Evolutionary conservation across 1,140 invertebrate genomes (phyloP).

Genomic region (Drosophila willistoni): DNA sequence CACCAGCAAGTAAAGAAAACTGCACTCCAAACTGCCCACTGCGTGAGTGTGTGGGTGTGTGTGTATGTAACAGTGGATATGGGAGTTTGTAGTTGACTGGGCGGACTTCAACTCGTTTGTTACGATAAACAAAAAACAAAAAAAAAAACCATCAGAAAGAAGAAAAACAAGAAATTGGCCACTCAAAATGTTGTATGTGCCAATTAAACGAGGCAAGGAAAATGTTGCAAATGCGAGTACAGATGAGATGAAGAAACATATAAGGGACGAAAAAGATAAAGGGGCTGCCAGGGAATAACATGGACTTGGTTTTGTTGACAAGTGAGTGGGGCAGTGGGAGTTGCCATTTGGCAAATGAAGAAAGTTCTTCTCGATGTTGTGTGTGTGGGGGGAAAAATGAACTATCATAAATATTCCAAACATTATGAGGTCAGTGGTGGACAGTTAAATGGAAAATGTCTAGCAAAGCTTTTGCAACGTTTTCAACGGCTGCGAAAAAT

Average conservation of each 20-base stretch:
- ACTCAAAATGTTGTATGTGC: conserved; percentile 70
- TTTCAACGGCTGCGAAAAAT: too few relatives aligned
- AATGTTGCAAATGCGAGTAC: conserved; percentile 69
- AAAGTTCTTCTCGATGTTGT: not conserved
- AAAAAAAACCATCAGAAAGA: conserved; percentile 19
- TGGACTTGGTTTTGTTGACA: conserved; percentile 31
- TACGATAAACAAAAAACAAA: conserved; percentile 8
- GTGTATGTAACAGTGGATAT: conserved; percentile 7
- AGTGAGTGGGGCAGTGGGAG: conserved; percentile 38
- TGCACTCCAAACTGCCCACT: conserved; percentile 65
- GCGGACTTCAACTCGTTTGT: conserved; percentile 15
- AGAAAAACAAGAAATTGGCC: conserved; percentile 51
- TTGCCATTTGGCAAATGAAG: conserved; percentile 51
- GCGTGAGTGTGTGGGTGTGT: conserved; percentile 23
- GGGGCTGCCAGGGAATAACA: conserved; percentile 27
- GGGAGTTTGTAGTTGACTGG: conserved; percentile 20
- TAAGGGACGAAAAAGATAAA: not conserved
- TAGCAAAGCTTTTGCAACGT: not conserved
- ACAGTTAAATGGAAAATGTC: conserved; percentile 43
- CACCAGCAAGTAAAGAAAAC: conserved; percentile 69
- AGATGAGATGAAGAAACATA: conserved; percentile 23
- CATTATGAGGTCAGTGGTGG: conserved; percentile 14
- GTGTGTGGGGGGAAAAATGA: conserved; percentile 15
- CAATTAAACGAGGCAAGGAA: conserved; percentile 72
- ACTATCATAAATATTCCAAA: conserved; percentile 16